Percentiles rank a stretch among this genome's conserved stretches.
Evolutionary conservation across 2,113 vertebrate genomes (phyloP).

Genomic region (Lipotes vexillifer): DNA sequence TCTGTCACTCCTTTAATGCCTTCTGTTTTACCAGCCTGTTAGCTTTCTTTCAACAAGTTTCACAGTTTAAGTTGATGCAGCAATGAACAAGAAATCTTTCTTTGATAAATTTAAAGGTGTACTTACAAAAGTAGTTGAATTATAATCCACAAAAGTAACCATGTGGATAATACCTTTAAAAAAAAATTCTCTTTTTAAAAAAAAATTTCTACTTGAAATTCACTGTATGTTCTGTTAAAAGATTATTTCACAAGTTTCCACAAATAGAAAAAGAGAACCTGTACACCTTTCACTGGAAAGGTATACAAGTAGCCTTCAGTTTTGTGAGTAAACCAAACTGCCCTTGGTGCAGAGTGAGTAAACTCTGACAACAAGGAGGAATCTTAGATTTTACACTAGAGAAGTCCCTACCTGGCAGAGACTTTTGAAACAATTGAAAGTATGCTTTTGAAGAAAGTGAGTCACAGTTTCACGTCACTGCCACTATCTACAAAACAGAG

Average conservation of each 20-base stretch:
- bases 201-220: neutral
- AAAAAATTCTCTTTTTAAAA: accelerated
- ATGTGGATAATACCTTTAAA: neutral
- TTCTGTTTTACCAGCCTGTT: neutral
- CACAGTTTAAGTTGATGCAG: neutral
- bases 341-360: neutral
- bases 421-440: neutral
- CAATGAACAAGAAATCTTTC: neutral
- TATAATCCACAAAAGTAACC: neutral
- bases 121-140: neutral
- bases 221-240: neutral
- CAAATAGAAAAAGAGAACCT: neutral
- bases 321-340: neutral
- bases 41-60: neutral
- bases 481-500: neutral
- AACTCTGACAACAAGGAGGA: neutral
- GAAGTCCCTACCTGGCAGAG: neutral
- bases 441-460: neutral
- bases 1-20: neutral
- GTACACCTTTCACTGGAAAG: neutral
- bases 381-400: neutral
- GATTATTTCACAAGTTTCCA: neutral
- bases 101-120: neutral
- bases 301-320: neutral
- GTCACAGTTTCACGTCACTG: neutral